Evolutionary conservation across 2,113 vertebrate species (phyloP).

Genomic region (Bothrops jararaca): DNA sequence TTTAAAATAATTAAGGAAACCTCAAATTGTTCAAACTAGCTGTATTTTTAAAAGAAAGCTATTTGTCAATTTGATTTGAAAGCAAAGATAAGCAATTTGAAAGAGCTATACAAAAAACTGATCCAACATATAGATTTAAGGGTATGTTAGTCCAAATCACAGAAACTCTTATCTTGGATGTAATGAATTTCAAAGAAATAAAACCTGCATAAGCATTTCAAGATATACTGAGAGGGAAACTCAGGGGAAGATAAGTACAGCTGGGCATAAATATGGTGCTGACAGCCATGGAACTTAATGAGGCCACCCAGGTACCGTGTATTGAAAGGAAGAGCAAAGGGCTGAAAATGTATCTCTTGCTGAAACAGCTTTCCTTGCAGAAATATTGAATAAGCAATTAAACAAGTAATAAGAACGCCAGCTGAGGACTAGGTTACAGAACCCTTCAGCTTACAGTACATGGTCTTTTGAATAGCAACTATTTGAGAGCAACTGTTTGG

Average conservation of each 20-base stretch:
- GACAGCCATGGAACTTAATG: background rate
- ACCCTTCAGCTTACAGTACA: background rate
- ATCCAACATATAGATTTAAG: background rate
- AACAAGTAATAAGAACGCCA: background rate
- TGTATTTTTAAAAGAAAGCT: background rate
- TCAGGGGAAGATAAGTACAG: background rate
- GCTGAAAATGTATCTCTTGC: background rate
- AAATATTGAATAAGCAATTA: background rate
- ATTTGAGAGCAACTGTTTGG: background rate
- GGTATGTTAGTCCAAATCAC: background rate
- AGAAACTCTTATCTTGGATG: background rate
- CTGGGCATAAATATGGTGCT: background rate
- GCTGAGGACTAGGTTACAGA: background rate
- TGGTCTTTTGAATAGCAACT: background rate
- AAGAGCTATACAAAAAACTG: background rate
- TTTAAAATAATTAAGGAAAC: background rate
- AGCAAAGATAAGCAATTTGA: background rate
- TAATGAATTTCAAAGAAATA: background rate
- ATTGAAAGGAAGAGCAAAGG: background rate
- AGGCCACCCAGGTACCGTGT: background rate
- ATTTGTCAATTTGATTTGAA: background rate
- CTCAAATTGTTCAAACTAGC: background rate
- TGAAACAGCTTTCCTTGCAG: background rate
- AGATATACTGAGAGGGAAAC: background rate
- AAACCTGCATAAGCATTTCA: background rate